These are phyloP conservation scores for Zoanthus gigantus DNA, from an alignment of 92 coral and sea anemone species.

Conservation along the genomic window DNA sequence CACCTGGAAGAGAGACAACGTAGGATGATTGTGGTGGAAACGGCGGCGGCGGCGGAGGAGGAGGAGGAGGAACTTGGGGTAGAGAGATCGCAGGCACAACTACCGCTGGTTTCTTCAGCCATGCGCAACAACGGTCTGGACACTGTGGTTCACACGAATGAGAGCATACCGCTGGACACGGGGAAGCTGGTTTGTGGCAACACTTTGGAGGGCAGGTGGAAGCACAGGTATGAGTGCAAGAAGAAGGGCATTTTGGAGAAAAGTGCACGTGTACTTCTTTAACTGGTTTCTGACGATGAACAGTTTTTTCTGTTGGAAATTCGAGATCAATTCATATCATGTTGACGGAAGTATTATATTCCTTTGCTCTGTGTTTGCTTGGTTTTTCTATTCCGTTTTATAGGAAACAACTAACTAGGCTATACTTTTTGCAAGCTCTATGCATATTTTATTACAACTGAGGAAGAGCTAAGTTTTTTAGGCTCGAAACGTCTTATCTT, in stretches of 20 bases:
- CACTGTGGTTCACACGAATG: conserved; percentile 75
- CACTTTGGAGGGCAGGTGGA: conserved; percentile 82
- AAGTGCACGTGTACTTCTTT: conserved; percentile 39
- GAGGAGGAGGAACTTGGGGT: neutral
- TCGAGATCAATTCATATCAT: neutral
- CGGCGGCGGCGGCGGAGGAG: neutral
- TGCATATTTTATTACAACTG: no score
- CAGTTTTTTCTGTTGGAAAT: conserved; percentile 17
- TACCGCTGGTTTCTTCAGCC: conserved; percentile 8
- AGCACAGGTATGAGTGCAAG: conserved; percentile 70
- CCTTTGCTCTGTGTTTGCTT: neutral
- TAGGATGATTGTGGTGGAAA: conserved; percentile 48
- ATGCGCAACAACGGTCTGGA: conserved; percentile 73
- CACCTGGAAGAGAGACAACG: conserved; percentile 3
- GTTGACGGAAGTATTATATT: neutral
- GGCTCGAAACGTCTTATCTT: no score
- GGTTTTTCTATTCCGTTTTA: neutral
- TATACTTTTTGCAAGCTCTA: no score
- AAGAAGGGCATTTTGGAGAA: conserved; percentile 66
- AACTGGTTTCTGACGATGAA: conserved; percentile 42
- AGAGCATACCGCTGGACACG: conserved; percentile 68
- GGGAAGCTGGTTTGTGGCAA: conserved; percentile 49
- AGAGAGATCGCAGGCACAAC: neutral
- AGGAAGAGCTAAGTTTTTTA: no score
- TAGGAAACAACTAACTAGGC: no score